These are phyloP conservation scores for Pseudotriccus pelzelni DNA, from an alignment of 2,797 vertebrate species.

Conservation along the genomic window DNA sequence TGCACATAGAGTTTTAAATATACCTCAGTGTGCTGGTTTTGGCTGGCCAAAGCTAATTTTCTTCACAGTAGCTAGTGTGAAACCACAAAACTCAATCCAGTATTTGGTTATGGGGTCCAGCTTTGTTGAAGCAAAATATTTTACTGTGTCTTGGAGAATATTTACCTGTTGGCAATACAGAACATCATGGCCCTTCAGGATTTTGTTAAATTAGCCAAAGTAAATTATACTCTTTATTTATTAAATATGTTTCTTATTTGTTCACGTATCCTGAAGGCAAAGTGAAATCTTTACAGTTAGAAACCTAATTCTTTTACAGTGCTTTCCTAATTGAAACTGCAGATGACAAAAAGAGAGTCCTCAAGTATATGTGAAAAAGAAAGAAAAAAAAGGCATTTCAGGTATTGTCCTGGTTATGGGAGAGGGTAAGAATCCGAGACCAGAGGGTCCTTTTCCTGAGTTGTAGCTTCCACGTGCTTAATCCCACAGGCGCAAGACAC, in stretches of 20 bases:
- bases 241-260: background rate
- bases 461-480: too few species aligned
- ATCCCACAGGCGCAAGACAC: too few species aligned
- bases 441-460: too few species aligned
- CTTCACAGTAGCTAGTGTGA: background rate
- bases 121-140: background rate
- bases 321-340: background rate
- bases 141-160: background rate
- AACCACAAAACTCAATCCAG: background rate
- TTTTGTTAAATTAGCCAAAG: background rate
- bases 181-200: background rate
- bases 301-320: background rate
- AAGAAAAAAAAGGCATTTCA: background rate
- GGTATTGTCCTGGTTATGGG: too few species aligned
- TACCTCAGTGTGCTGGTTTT: background rate
- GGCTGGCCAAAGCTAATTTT: background rate
- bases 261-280: background rate
- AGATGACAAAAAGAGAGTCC: background rate
- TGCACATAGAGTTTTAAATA: background rate
- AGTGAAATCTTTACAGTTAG: background rate
- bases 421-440: too few species aligned
- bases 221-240: background rate
- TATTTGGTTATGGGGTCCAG: background rate
- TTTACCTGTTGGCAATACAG: background rate
- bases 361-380: background rate